phyloP scores from a whole-genome alignment of 2,113 vertebrate genomes.

The Pluvialis apricaria region DNA sequence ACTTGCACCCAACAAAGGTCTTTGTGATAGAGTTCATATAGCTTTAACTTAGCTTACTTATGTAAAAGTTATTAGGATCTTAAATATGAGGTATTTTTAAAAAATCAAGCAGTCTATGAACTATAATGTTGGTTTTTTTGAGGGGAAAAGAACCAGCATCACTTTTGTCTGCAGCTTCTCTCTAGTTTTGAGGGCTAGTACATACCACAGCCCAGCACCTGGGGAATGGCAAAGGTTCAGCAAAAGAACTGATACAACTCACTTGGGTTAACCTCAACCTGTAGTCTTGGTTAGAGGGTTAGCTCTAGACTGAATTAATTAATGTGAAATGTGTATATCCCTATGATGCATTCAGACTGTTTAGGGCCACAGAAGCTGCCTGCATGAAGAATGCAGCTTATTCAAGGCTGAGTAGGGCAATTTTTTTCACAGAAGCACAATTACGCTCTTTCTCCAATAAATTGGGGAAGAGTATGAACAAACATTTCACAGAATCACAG shows the following conservation, averaged over 20 bases:
- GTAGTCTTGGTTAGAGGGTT: not conserved
- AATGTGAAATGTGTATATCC: not conserved
- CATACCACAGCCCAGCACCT: not conserved
- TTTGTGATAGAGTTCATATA: not conserved
- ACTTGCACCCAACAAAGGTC: not conserved
- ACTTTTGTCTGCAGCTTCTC: not conserved
- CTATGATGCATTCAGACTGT: not conserved
- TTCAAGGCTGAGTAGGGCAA: not conserved
- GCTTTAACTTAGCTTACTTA: not conserved
- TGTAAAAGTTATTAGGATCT: not conserved
- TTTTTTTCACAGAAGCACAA: not conserved
- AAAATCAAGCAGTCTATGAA: not conserved
- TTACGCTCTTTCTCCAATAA: not conserved
- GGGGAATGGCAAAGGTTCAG: not conserved
- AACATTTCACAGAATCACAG: too few relatives aligned
- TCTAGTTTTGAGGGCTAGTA: not conserved
- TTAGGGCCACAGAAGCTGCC: not conserved
- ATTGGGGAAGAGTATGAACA: fast-evolving
- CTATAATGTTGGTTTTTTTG: not conserved
- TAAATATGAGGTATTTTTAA: not conserved
- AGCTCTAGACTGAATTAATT: not conserved
- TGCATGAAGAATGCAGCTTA: not conserved
- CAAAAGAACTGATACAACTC: not conserved
- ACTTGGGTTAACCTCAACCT: not conserved
- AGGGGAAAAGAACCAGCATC: not conserved